Base-by-base conservation (phyloP, 2,888 invertebrate genomes). In the Conistra vaccinii region DNA sequence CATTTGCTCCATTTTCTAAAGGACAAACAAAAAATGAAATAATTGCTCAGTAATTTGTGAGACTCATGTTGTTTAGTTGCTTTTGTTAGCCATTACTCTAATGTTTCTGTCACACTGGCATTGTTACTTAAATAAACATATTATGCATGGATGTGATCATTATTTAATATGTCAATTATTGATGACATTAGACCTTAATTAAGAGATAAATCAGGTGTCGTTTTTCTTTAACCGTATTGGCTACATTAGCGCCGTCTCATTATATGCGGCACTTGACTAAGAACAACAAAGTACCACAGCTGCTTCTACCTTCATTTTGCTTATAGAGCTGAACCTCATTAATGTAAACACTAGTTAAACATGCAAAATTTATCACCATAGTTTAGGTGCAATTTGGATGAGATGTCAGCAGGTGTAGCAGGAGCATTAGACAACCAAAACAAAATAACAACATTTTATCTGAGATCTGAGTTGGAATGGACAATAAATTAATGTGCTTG, bases 1-100 rank as follows among this genome's bases (percentile, higher is more conserved):
- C 89, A 78, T 89, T 88, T 76, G 73, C 69, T 72, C 86, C 89
- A 77, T 77, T 88, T 80, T 89, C 90, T 89, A 72, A 61, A 81
- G 61, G 55, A 70, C 75, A 69, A 71, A 48, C 12, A 53, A 17
- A 26, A 39, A 12, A 4, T 51, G 14, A 12, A 35, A 10, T 48
- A 20, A 17, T 51, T 51, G 39, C 39, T 29, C 10, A 23, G 14
- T 17, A 23, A 48, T 48, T 65, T 23, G 14, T 29, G 29, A 14
- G 29, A 32, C 29, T 32, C 7, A 65, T 29, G 23, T 29, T 45
- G 23, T 65, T 65, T n/a, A n/a, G 17, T 48, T 32, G 9, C 32
- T 48, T 32, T 51, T 66, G 3, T 32, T 32, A n/a, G 17, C 5
- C 32, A 5, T 32, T 17, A 32, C 9, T 45, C 48, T 51, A 45